Base-by-base conservation (phyloP, 2,888 invertebrate species). In the Diadromus collaris region DNA sequence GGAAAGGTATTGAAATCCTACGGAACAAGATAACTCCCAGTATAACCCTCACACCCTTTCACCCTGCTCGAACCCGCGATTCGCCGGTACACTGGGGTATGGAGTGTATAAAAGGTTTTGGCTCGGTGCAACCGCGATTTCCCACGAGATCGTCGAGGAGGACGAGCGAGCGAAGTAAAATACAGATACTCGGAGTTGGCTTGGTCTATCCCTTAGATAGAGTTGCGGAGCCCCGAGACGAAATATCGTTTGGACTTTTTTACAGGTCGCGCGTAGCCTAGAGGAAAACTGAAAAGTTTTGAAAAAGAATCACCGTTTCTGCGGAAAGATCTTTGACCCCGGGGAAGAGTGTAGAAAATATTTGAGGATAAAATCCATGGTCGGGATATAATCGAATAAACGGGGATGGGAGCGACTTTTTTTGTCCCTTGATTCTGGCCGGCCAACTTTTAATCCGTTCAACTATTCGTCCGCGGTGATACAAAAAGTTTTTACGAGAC, bases 61-160 rank as follows among this genome's bases (percentile, higher is more conserved):
- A 65, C 24, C 68, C 51, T n/a, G 41, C 32, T 63, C 69, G 58
- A 65, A 70, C 16, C 27, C 27, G 54, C 58, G 46, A 79, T 70
- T 61, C 65, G 64, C 65, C 54, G 16, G 73, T 65, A 70, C 65
- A 69, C 61, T 38, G 10, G 70, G 72, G 64, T 69, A 70, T 67
- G 48, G 60, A 69, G 76, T 76, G 73, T 76, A 73, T 70, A 76
- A 76, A 79, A 74, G 72, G 68, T 70, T 70, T 65, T 69, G 46
- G 60, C 58, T 76, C 63, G 29, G 54, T 65, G 48, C 65, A 76
- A 72, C 69, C 51, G 63, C 72, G 79, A 79, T 79, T 79, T 79
- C 76, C 79, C 79, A 79, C 72, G 79, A 73, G 79, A 76, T 79
- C 72, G 61, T 69, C 65, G 69, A 54, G 54, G 46, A 73, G 73